Percentiles rank a stretch among this genome's conserved stretches.
These are phyloP conservation scores for Syngnathoides biaculeatus DNA, from an alignment of 2,113 vertebrate species.

Conservation along the genomic window DNA sequence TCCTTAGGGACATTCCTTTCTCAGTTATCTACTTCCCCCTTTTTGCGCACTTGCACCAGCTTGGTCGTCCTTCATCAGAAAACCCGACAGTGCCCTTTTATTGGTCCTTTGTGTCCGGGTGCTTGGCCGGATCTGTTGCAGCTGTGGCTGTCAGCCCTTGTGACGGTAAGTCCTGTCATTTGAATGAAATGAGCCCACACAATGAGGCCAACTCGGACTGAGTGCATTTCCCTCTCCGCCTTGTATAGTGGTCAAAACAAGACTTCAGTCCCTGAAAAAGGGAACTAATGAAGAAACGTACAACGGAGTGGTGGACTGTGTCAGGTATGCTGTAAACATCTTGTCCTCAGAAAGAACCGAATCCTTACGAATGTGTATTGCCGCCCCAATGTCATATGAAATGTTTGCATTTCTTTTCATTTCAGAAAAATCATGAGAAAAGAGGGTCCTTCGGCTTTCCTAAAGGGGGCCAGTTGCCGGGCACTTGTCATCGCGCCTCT, in stretches of 20 bases:
- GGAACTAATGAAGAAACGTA: conserved; percentile 78
- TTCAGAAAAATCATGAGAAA: conserved; percentile 77
- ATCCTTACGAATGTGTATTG: not conserved
- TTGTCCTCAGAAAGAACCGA: not conserved
- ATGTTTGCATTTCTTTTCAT: not conserved
- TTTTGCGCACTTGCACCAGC: conserved; percentile 77
- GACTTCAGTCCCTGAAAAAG: conserved; percentile 77
- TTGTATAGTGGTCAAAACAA: conserved; percentile 77
- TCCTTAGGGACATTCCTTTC: conserved; percentile 78
- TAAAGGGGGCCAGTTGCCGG: conserved; percentile 78
- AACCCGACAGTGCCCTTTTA: conserved; percentile 71
- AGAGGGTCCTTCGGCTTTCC: conserved; percentile 76
- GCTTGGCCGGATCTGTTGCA: conserved; percentile 67
- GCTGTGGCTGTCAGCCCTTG: conserved; percentile 78
- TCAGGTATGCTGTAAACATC: conserved; percentile 59
- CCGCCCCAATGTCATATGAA: not conserved
- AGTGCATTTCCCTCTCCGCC: not conserved
- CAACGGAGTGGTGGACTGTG: conserved; percentile 76
- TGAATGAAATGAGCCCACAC: not conserved
- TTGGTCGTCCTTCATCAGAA: conserved; percentile 64
- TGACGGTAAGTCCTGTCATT: conserved; percentile 57
- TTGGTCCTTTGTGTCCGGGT: conserved; percentile 78
- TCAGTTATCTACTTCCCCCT: conserved; percentile 81
- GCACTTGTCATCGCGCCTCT: conserved; percentile 80
- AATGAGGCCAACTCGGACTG: not conserved